phyloP scores from a whole-genome alignment of 2,888 invertebrate species.

The Cordilura impudica region DNA sequence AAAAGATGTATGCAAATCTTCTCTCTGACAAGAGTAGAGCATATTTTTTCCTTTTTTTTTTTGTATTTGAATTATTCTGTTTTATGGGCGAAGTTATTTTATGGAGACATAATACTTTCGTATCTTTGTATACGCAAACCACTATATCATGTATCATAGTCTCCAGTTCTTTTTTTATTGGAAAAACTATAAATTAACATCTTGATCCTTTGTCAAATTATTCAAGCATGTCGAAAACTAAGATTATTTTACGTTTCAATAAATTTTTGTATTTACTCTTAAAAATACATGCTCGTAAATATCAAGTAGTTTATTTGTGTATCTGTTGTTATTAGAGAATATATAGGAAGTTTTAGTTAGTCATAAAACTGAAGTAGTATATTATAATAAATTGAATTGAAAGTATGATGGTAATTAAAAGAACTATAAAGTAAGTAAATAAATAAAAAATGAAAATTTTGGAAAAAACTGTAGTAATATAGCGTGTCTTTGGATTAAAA shows the following conservation, averaged over 20 bases:
- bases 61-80: neutral
- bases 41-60: neutral
- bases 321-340: too few relatives aligned
- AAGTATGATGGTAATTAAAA: too few relatives aligned
- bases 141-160: neutral
- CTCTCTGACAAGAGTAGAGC: neutral
- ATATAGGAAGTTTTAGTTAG: too few relatives aligned
- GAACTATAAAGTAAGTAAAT: too few relatives aligned
- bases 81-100: neutral
- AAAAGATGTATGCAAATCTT: neutral
- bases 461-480: too few relatives aligned
- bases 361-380: too few relatives aligned
- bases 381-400: too few relatives aligned
- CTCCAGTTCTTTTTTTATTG: neutral
- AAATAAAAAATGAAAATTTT: too few relatives aligned
- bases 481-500: too few relatives aligned
- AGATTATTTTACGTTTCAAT: neutral
- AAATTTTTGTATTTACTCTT: too few relatives aligned
- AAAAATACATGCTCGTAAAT: too few relatives aligned
- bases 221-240: neutral
- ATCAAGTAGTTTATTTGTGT: too few relatives aligned
- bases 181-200: neutral
- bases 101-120: neutral
- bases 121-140: neutral
- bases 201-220: neutral